These are phyloP conservation scores for Chitala chitala DNA, from an alignment of 2,113 vertebrate genomes.

Conservation along the genomic window DNA sequence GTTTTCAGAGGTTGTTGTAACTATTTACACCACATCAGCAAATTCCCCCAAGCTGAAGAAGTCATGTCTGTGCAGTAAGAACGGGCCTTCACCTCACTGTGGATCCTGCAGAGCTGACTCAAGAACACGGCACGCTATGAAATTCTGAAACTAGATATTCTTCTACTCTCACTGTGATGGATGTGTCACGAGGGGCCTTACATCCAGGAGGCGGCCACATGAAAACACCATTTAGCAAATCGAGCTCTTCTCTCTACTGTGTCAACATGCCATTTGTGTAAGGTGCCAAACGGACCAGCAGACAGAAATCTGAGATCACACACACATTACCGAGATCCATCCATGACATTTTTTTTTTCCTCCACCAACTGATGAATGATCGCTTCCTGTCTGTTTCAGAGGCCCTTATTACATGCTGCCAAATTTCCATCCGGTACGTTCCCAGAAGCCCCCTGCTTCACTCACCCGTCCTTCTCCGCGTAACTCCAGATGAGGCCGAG, in stretches of 20 bases:
- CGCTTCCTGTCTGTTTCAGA: slow-evolving; percentile 42
- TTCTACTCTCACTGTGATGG: slow-evolving; percentile 45
- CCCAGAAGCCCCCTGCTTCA: slow-evolving; percentile 43
- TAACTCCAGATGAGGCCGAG: not conserved
- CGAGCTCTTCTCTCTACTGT: slow-evolving; percentile 35
- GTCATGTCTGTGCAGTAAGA: slow-evolving; percentile 38
- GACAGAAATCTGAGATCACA: slow-evolving; percentile 46
- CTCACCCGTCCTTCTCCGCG: slow-evolving; percentile 46
- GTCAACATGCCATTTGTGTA: slow-evolving; percentile 31
- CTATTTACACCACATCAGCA: slow-evolving; percentile 33
- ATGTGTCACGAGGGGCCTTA: slow-evolving; percentile 46
- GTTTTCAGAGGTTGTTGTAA: slow-evolving; percentile 26
- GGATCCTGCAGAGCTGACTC: slow-evolving; percentile 52
- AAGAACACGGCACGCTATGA: slow-evolving; percentile 41
- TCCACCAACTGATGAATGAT: slow-evolving; percentile 49
- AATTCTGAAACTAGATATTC: slow-evolving; percentile 52
- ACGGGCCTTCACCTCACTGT: slow-evolving; percentile 39
- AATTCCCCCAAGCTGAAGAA: slow-evolving; percentile 31
- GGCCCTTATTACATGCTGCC: slow-evolving; percentile 50
- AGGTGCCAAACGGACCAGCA: slow-evolving; percentile 11
- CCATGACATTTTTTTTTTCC: slow-evolving; percentile 36
- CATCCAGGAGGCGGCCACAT: slow-evolving; percentile 46
- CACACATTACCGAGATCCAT: slow-evolving; percentile 44
- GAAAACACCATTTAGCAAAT: slow-evolving; percentile 59
- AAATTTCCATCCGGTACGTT: slow-evolving; percentile 43